These are phyloP conservation scores for Drosophila falleni DNA, from an alignment of 2,888 invertebrate genomes.

Conservation along the genomic window DNA sequence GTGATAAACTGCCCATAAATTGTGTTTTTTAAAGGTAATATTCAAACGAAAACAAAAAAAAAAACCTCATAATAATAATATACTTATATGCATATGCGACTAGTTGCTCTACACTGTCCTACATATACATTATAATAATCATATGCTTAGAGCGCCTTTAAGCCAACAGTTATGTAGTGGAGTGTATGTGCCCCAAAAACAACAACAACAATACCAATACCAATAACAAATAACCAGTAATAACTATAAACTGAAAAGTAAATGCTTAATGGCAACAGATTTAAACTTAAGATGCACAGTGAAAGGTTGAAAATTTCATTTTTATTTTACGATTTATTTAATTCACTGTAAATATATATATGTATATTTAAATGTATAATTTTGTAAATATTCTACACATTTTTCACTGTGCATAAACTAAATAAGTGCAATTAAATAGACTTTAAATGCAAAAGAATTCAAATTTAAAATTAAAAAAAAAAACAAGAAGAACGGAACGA, in stretches of 20 bases:
- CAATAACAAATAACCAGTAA: slow-evolving; percentile 12
- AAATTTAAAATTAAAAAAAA: slow-evolving; percentile 18
- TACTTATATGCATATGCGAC: slow-evolving; percentile 52
- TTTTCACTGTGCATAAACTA: slow-evolving; percentile 65
- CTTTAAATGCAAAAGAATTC: slow-evolving; percentile 44
- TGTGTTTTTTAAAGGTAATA: slow-evolving; percentile 10
- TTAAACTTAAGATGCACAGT: slow-evolving; percentile 55
- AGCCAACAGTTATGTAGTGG: slow-evolving; percentile 56
- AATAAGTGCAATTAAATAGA: slow-evolving; percentile 63
- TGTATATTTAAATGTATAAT: not conserved
- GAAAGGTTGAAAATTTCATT: slow-evolving; percentile 23
- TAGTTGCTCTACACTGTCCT: slow-evolving; percentile 48
- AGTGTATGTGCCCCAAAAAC: slow-evolving; percentile 57
- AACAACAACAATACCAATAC: slow-evolving; percentile 12
- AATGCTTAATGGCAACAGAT: slow-evolving; percentile 22
- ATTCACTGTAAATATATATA: slow-evolving; percentile 2
- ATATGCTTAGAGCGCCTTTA: slow-evolving; percentile 48
- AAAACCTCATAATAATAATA: not conserved
- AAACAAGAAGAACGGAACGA: not conserved
- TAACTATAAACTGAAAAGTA: slow-evolving; percentile 13
- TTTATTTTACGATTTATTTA: not conserved
- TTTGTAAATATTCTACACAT: slow-evolving; percentile 8
- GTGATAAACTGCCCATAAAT: slow-evolving; percentile 14
- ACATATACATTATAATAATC: slow-evolving; percentile 26
- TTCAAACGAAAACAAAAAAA: not conserved